Conservation (phyloP, 1,140 invertebrate genomes). For the Hyphantria cunea region DNA sequence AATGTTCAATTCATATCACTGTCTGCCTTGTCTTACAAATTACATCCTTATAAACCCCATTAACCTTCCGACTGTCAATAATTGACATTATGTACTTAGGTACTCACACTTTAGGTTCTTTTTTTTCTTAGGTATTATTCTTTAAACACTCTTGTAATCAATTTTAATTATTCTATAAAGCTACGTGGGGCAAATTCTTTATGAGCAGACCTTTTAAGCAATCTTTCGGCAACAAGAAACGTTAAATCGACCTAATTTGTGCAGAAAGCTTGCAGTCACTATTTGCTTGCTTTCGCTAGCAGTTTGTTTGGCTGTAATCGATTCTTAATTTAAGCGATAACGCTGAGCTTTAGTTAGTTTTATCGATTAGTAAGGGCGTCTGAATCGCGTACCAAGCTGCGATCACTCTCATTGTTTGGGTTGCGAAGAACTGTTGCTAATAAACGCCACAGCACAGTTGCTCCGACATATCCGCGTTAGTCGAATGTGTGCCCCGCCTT, state of each 20-base stretch:
- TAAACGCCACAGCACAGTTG: constrained; percentile 63
- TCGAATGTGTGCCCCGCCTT: constrained; percentile 55
- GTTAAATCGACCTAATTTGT: constrained; percentile 40
- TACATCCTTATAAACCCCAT: too few relatives aligned
- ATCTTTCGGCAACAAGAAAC: constrained; percentile 36
- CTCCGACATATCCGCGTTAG: constrained; percentile 49
- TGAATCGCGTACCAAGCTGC: constrained; percentile 68
- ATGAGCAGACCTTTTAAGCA: constrained; percentile 25
- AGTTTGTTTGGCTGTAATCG: constrained; percentile 36
- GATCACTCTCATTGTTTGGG: constrained; percentile 77
- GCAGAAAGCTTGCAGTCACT: constrained; percentile 36
- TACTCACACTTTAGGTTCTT: too few relatives aligned
- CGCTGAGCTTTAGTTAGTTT: constrained; percentile 37
- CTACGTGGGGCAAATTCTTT: constrained; percentile 4
- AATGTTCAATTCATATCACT: too few relatives aligned
- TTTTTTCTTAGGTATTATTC: too few relatives aligned
- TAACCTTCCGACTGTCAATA: too few relatives aligned
- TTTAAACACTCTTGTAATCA: too few relatives aligned
- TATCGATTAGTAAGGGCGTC: constrained; percentile 66
- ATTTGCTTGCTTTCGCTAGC: constrained; percentile 33
- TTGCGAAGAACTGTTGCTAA: constrained; percentile 66
- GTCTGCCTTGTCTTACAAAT: too few relatives aligned
- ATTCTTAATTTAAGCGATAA: constrained; percentile 45
- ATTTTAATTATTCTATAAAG: too few relatives aligned
- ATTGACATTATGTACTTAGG: too few relatives aligned